Base-by-base conservation (phyloP, 2,888 invertebrate genomes). In the Nymphalis polychloros region DNA sequence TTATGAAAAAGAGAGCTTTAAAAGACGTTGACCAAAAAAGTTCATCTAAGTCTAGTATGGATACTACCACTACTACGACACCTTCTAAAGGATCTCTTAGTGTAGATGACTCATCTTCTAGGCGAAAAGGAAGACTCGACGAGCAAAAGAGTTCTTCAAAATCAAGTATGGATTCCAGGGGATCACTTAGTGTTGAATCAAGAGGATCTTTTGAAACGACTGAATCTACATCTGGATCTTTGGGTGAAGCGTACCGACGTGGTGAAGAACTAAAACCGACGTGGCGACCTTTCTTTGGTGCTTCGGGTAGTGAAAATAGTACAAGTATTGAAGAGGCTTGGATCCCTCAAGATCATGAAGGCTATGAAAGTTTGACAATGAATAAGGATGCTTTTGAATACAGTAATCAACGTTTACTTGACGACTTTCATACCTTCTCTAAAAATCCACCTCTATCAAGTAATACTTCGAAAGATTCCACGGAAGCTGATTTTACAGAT, bases 301-400 rank as follows among this genome's bases (percentile, higher is more conserved):
- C 97, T 81, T 93, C 93, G 1, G 93, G 93, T 3, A 97, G 97
- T 81, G 97, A 97, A 63, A 97, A 96, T 49, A 97, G 97, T 72
- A 97, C 97, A 5, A 97, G 97, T 81, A 94, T 96, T 59, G 97
- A 97, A 84, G 97, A 97, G 82, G 96, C 95, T 8, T 95, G 96
- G 93, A 94, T 96, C 78, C 96, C 96, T 13, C 95, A 96, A 59
- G 96, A 96, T 81, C 94, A 94, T 50, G 95, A 95, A 68, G 93
- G 93, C 6, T 94, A 94, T 75, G 94, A 94, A 80, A 93, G 88
- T 35, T 86, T 93, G 67, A 91, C 89, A 57, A 85, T 93, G 63
- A 93, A 88, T 67, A 93, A 90, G 80, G 93, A 93, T 64, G 84
- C 81, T 1, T 91, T 91, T 67, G 93, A 93, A 73, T 91, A 86